Conservation (phyloP, 1,140 invertebrate genomes). For the Scaptomyza montana region DNA sequence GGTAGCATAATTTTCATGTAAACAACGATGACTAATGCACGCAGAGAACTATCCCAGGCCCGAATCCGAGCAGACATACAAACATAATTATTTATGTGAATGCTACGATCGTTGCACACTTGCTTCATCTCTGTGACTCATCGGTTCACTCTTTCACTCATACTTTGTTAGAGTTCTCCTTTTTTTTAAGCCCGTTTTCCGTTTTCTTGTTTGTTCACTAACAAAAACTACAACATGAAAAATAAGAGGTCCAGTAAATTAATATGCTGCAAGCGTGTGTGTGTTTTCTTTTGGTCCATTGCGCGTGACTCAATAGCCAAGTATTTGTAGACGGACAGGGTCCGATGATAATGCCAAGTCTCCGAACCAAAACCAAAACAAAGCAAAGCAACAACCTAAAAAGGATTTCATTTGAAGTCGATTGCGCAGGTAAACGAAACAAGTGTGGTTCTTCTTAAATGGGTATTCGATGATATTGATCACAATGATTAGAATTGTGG, state of each 20-base stretch:
- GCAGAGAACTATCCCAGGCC: conserved; percentile 51
- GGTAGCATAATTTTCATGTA: conserved; percentile 79
- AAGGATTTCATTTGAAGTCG: conserved; percentile 29
- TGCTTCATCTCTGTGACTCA: conserved; percentile 15
- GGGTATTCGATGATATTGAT: conserved; percentile 5
- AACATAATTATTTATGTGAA: conserved; percentile 47
- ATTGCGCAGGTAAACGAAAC: conserved; percentile 20
- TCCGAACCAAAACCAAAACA: conserved; percentile 41
- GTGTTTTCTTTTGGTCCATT: conserved; percentile 74
- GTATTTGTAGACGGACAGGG: conserved; percentile 61
- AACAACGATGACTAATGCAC: conserved; percentile 68
- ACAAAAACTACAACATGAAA: conserved; percentile 10
- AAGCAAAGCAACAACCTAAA: conserved; percentile 24
- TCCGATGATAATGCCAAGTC: conserved; percentile 33
- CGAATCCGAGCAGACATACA: conserved; percentile 11
- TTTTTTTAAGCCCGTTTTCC: conserved; percentile 33
- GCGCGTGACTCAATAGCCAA: conserved; percentile 64
- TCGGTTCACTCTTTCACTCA: conserved; percentile 1
- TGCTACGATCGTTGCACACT: conserved; percentile 38
- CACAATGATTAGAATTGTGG: background rate
- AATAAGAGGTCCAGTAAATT: conserved; percentile 60
- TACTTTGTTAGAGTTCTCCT: conserved; percentile 27
- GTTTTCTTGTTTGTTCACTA: conserved; percentile 58
- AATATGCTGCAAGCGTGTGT: conserved; percentile 70
- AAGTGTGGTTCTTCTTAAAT: background rate